Percentiles rank a stretch among this genome's conserved stretches.
Conservation (phyloP, 2,113 vertebrate species). For the Indri indri region DNA sequence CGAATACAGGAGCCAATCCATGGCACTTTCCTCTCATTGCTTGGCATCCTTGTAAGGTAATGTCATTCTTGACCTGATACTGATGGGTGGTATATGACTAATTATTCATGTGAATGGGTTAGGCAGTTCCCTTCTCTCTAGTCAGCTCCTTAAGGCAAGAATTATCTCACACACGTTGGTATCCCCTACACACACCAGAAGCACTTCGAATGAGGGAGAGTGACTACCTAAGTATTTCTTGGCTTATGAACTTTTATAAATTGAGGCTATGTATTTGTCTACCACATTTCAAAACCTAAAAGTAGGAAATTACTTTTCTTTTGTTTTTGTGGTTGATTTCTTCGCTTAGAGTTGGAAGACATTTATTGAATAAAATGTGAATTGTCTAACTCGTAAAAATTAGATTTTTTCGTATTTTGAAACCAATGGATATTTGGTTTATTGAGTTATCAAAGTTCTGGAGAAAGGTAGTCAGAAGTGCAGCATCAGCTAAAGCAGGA, state of each 20-base stretch:
- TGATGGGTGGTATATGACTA: not conserved
- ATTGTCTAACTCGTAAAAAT: constrained; percentile 1
- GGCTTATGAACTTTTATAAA: constrained; percentile 1
- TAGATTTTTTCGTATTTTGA: not conserved
- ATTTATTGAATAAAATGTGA: not conserved
- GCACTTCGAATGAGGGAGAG: not conserved
- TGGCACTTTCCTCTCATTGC: not conserved
- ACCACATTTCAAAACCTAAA: not conserved
- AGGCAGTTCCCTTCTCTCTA: not conserved
- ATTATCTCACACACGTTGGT: not conserved
- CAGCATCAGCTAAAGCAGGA: not conserved
- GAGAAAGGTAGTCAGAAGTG: not conserved
- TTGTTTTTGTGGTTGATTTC: constrained; percentile 30
- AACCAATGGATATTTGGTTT: not conserved
- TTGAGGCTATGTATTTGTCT: not conserved
- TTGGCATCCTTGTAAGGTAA: not conserved
- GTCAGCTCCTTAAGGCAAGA: not conserved
- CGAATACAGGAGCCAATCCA: not conserved
- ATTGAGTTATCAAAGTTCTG: not conserved
- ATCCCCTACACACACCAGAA: not conserved
- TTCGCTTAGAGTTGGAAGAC: not conserved
- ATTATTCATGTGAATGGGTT: not conserved
- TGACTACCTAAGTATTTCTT: not conserved
- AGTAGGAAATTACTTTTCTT: constrained; percentile 33
- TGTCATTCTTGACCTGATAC: not conserved